Percentiles rank a stretch among this genome's conserved stretches.
Conservation (phyloP, 2,888 invertebrate genomes). For the Liposcelis brunnea region DNA sequence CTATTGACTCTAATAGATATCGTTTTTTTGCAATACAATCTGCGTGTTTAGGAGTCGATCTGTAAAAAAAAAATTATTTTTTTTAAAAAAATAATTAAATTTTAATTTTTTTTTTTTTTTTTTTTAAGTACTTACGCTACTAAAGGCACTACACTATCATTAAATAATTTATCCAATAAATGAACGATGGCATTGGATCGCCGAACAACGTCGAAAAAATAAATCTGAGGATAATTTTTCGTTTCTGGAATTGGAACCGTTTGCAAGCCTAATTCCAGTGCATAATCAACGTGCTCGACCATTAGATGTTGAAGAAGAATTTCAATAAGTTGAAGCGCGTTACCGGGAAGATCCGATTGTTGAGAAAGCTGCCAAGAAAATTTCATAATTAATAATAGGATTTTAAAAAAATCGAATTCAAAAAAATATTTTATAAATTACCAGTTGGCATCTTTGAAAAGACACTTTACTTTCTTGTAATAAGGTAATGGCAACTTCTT, state of each 20-base stretch:
- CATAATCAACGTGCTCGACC: conserved; percentile 90
- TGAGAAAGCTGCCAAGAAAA: conserved; percentile 47
- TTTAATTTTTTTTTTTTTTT: too few species aligned
- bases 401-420: neutral
- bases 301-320: conserved; percentile 68
- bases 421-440: conserved; percentile 24
- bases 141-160: conserved; percentile 73
- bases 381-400: neutral
- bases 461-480: conserved; percentile 81
- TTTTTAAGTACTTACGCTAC: conserved; percentile 74
- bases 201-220: conserved; percentile 85
- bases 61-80: conserved; percentile 25
- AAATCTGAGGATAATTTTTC: conserved; percentile 67
- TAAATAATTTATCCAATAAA: conserved; percentile 82
- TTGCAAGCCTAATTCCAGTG: conserved; percentile 80
- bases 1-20: conserved; percentile 68
- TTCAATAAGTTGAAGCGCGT: conserved; percentile 67
- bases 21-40: conserved; percentile 79
- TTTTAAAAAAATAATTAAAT: neutral
- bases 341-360: conserved; percentile 53
- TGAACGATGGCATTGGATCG: conserved; percentile 88
- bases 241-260: conserved; percentile 79
- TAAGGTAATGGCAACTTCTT: conserved; percentile 80
- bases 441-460: conserved; percentile 70
- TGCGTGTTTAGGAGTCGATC: conserved; percentile 73